Conservation (phyloP, 2,797 vertebrate genomes). For the Aphelocoma californica region DNA sequence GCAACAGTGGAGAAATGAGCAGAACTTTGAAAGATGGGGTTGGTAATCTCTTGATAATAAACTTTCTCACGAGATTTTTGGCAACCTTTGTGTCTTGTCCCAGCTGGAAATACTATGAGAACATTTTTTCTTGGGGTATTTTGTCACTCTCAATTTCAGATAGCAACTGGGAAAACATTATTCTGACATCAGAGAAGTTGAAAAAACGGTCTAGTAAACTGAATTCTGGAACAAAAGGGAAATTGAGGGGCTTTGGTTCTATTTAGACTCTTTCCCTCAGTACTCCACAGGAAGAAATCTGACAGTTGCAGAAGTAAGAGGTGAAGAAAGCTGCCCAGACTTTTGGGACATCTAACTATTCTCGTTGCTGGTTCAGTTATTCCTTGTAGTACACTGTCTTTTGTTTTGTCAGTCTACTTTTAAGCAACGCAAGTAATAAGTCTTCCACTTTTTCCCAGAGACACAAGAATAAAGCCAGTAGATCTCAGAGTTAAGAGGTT, state of each 20-base stretch:
- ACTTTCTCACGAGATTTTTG: constrained; percentile 46
- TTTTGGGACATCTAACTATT: background rate
- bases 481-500: background rate
- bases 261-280: background rate
- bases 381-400: background rate
- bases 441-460: background rate
- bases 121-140: background rate
- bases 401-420: background rate
- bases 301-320: background rate
- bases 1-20: background rate
- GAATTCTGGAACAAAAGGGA: background rate
- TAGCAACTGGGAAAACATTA: constrained; percentile 27
- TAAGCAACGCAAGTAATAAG: background rate
- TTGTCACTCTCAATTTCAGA: constrained; percentile 16
- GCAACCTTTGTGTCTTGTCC: background rate
- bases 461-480: background rate
- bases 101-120: constrained; percentile 41
- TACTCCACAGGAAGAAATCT: background rate
- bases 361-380: background rate
- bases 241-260: background rate
- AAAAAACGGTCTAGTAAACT: background rate
- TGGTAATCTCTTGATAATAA: constrained; percentile 24
- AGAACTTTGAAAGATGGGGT: background rate
- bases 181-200: background rate
- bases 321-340: background rate